Base-by-base conservation (phyloP, 2,888 invertebrate species). In the Odontocolon sp. region DNA sequence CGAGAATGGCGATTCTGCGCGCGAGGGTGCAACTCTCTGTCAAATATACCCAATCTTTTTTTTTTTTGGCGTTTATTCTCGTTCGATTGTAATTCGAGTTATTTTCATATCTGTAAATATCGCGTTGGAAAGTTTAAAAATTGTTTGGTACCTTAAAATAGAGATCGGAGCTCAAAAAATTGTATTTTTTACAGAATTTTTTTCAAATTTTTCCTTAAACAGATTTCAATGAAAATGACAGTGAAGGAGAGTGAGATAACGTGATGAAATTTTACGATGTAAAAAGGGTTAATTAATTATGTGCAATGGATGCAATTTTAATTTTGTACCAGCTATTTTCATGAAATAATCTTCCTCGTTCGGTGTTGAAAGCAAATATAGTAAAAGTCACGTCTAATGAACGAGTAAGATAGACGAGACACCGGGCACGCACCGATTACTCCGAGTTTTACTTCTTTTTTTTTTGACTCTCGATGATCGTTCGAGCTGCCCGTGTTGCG, bases 1-100 rank as follows among this genome's bases (percentile, higher is more conserved):
- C 26, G 57, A 42, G 57, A 64, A 59, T 72, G 36, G 42, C 45
- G 77, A 77, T 71, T 50, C 52, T 77, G 72, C 72, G 77, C 77
- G 45, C 26, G 47, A 57, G 28, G 57, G 50, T 38, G 42, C 52
- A 31, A 23, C 56, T 57, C 31, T 28, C 14, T 42, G n/a, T 31
- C 14, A 31, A 33, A 40, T 52, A 56, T 54, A 28, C 56, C 6
- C 11, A 31, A 21, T 8, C 33, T 16, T 4, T 23, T 3, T 14
- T 42, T 21, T 50, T 6, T 21, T 40, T 40, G 26, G 6, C 3
- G 50, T 57, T 18, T 38, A 38, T n/a, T 33, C 9, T n/a, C 47
- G 8, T 8, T 16, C n/a, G n/a, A 40, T 1, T 11, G 28, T 40
- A 28, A 45, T 47, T 16, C 18, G 2, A 21, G 0, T 21, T 16